Evolutionary conservation across 2,113 vertebrate species (phyloP).

Genomic region (Pitta sordida): DNA sequence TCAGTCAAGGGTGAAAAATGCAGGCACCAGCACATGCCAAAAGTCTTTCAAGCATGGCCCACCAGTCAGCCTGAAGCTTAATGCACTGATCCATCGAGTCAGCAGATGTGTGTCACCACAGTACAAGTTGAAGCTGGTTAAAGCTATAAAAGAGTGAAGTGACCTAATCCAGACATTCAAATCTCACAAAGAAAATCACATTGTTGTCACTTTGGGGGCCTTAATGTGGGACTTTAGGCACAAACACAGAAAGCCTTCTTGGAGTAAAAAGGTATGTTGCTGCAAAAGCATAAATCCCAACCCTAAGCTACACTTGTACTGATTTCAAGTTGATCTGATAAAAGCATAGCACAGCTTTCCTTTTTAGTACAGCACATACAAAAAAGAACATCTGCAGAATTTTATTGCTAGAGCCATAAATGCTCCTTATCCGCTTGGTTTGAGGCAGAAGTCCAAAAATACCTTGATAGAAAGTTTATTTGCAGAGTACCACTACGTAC

Average conservation of each 20-base stretch:
- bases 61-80: slow-evolving; percentile 86
- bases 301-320: slow-evolving; percentile 16
- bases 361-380: slow-evolving; percentile 26
- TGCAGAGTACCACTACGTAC: slow-evolving; percentile 69
- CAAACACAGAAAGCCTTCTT: slow-evolving; percentile 42
- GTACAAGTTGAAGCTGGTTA: slow-evolving; percentile 92
- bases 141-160: slow-evolving; percentile 80
- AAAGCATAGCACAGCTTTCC: slow-evolving; percentile 50
- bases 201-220: slow-evolving; percentile 62
- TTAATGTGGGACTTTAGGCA: slow-evolving; percentile 48
- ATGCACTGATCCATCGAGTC: slow-evolving; percentile 83
- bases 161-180: slow-evolving; percentile 83
- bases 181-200: slow-evolving; percentile 65
- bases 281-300: slow-evolving; percentile 20
- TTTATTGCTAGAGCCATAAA: slow-evolving; percentile 56
- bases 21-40: slow-evolving; percentile 93
- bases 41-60: slow-evolving; percentile 95
- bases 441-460: slow-evolving; percentile 69
- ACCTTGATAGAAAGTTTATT: slow-evolving; percentile 69
- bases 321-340: slow-evolving; percentile 41
- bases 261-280: background rate
- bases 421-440: slow-evolving; percentile 65
- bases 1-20: slow-evolving; percentile 96
- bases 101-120: slow-evolving; percentile 93
- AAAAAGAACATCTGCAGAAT: slow-evolving; percentile 60